Percentiles rank a stretch among this genome's conserved stretches.
Conservation (phyloP, 1,140 invertebrate species). For the Pseudoatta argentina region DNA sequence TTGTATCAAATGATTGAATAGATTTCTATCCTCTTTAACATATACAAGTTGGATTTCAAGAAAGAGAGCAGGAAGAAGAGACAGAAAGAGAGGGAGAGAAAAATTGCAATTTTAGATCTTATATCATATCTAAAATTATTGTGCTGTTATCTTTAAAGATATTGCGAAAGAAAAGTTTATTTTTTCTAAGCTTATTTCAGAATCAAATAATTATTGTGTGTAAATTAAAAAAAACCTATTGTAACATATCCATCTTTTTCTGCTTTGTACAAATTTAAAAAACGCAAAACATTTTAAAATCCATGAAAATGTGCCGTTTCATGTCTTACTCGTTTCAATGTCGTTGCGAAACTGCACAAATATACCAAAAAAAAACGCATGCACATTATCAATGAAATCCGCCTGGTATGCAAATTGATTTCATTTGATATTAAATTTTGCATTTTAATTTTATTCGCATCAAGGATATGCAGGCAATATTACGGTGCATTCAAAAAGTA, state of each 20-base stretch:
- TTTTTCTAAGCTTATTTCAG: background rate
- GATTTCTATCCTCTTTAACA: background rate
- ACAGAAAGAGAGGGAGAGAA: background rate
- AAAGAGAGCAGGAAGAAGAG: background rate
- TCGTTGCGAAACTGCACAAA: background rate
- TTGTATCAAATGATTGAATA: background rate
- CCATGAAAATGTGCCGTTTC: background rate
- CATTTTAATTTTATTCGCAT: constrained; percentile 7
- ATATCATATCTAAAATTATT: background rate
- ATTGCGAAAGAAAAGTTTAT: background rate
- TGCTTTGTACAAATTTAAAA: background rate
- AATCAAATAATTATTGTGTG: background rate
- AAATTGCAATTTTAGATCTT: background rate
- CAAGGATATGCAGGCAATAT: background rate
- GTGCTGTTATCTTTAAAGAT: background rate
- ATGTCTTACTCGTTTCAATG: background rate
- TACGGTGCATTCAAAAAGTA: background rate
- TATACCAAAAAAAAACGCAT: constrained; percentile 10
- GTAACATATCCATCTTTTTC: background rate
- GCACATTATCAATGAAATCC: background rate
- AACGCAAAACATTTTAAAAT: background rate
- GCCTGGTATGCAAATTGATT: constrained; percentile 7
- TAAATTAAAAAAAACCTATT: background rate
- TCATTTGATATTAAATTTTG: constrained; percentile 12
- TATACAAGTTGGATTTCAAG: background rate